Conservation (phyloP, 1,140 invertebrate species). For the Hydropsyche tenuis region DNA sequence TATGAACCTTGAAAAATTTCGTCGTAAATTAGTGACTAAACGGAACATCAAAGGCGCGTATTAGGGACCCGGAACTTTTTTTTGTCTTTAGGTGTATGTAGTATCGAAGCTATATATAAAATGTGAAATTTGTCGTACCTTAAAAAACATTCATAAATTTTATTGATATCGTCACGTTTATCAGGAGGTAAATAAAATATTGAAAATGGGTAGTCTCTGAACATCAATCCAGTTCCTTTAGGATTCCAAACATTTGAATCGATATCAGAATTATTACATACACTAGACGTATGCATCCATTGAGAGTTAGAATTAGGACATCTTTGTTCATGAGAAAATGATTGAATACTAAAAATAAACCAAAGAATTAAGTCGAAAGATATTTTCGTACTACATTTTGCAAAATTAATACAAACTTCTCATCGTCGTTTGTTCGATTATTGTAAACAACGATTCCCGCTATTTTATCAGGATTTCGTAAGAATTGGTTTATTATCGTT, state of each 20-base stretch:
- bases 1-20: too few species aligned
- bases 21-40: too few species aligned
- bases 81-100: background rate
- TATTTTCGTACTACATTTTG: conserved; percentile 12
- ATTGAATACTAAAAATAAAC: conserved; percentile 48
- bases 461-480: conserved; percentile 60
- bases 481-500: conserved; percentile 60
- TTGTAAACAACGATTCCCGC: conserved; percentile 66
- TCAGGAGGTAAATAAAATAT: conserved; percentile 77
- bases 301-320: conserved; percentile 84
- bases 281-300: conserved; percentile 58
- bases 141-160: conserved; percentile 66
- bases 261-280: conserved; percentile 52
- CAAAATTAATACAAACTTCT: conserved; percentile 52
- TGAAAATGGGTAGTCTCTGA: conserved; percentile 82
- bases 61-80: too few species aligned
- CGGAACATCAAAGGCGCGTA: too few species aligned
- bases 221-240: conserved; percentile 74
- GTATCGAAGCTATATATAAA: conserved; percentile 15
- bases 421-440: conserved; percentile 52
- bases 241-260: conserved; percentile 76
- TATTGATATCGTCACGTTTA: conserved; percentile 61
- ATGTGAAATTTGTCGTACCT: background rate
- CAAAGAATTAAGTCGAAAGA: background rate
- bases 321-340: conserved; percentile 74